Conservation (phyloP, 1,140 invertebrate species). For the Ruditapes philippinarum region DNA sequence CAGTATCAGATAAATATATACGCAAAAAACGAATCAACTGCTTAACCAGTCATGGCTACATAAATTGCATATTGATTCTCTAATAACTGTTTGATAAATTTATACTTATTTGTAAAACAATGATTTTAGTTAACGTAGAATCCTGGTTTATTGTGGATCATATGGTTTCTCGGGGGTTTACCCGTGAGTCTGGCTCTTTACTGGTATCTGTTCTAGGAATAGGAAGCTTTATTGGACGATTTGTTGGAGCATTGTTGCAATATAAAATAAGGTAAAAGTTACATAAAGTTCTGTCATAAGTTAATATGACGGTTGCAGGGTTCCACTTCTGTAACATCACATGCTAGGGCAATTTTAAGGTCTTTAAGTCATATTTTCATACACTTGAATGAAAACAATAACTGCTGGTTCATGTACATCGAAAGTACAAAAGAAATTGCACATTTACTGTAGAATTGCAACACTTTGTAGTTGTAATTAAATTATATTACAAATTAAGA, state of each 20-base stretch:
- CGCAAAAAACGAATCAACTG: background rate
- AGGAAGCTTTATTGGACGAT: background rate
- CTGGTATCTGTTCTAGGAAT: constrained; percentile 13
- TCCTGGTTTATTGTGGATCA: constrained; percentile 44
- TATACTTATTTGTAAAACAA: background rate
- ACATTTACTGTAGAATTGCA: background rate
- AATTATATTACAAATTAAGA: background rate
- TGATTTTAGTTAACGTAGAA: constrained; percentile 8
- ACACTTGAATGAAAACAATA: no score
- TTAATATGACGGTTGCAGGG: no score
- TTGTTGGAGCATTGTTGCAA: background rate
- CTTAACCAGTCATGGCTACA: background rate
- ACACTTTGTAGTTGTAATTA: no score
- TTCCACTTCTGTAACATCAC: no score
- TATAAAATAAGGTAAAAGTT: background rate
- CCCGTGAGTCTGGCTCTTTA: background rate
- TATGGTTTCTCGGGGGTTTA: constrained; percentile 18
- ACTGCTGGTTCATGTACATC: no score
- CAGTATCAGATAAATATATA: no score
- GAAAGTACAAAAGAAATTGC: no score
- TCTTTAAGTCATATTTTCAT: no score
- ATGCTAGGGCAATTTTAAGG: no score
- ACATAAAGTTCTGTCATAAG: no score
- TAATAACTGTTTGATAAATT: background rate
- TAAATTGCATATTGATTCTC: background rate